Percentiles rank a stretch among this genome's conserved stretches.
These are phyloP conservation scores for Thamnophis elegans DNA, from an alignment of 2,797 vertebrate species.

Conservation along the genomic window DNA sequence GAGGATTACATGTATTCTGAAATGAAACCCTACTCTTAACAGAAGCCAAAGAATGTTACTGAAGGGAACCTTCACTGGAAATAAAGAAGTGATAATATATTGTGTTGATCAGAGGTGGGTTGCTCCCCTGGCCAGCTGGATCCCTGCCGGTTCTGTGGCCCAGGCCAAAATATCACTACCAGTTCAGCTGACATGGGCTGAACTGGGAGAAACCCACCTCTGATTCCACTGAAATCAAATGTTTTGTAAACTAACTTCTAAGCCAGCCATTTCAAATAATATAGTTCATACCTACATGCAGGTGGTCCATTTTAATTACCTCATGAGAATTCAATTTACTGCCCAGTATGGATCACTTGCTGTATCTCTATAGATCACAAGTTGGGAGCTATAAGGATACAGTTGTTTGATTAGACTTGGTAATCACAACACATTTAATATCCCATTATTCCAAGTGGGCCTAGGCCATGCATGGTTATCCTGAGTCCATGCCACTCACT, in stretches of 20 bases:
- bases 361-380: neutral
- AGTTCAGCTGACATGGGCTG: no score
- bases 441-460: neutral
- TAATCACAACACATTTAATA: neutral
- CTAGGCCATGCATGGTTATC: neutral
- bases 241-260: neutral
- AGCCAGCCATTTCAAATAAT: neutral
- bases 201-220: no score
- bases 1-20: no score
- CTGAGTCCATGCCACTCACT: neutral
- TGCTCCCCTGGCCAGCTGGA: no score
- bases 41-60: no score
- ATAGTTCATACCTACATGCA: neutral
- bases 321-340: neutral
- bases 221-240: neutral
- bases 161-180: no score
- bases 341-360: neutral
- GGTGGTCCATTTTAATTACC: neutral
- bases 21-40: no score
- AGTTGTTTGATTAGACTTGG: neutral
- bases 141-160: no score
- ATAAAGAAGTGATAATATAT: no score
- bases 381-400: neutral
- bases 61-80: no score
- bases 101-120: no score